Evolutionary conservation across 2,113 vertebrate species (phyloP), one percentile per base, ranked within the genome.

Genomic region (Amblyopsis rosae): DNA sequence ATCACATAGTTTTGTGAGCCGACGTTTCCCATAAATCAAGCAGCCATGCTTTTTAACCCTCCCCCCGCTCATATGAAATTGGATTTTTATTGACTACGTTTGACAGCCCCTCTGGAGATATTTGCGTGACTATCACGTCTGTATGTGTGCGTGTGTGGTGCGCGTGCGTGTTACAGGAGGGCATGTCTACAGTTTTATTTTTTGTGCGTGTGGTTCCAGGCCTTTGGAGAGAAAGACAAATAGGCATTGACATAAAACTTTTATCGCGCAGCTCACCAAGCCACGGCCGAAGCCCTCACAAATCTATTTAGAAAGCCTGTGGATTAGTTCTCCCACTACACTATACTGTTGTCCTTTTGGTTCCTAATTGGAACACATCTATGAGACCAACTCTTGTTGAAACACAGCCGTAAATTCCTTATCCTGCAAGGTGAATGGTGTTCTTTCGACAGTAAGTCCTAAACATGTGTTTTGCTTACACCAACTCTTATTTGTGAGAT

Each of bases 11-110:
- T 88, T 87, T 84, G 77, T 66, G 76, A 88, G 78, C 70, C 70
- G 69, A 74, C 66, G 56, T 86, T 73, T 85, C 70, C 66, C 80
- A 85, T 75, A 87, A 87, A 88, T 87, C 85, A 89, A 87, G 85
- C 82, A 82, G 83, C 65, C 80, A 53, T 8, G 4, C 7, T 41
- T 67, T 76, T 89, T 92, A 88, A 79, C 66, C 78, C 76, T 90
- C 26, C 26, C 2, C 26, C 26, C 26, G 26, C 26, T 26, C 77
- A 75, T 76, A 84, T 76, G 73, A 91, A 91, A 92, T 91, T 65
- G 81, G 85, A 89, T 89, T 91, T 86, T 87, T 88, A 92, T 93
- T 81, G 89, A 90, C 88, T 88, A 80, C 67, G 54, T 88, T 88
- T 84, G 81, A 70, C 77, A 49, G 62, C 57, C 72, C 82, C 85